Evolutionary conservation across 2,888 invertebrate genomes (phyloP).

Genomic region (Andrena trimmerana): DNA sequence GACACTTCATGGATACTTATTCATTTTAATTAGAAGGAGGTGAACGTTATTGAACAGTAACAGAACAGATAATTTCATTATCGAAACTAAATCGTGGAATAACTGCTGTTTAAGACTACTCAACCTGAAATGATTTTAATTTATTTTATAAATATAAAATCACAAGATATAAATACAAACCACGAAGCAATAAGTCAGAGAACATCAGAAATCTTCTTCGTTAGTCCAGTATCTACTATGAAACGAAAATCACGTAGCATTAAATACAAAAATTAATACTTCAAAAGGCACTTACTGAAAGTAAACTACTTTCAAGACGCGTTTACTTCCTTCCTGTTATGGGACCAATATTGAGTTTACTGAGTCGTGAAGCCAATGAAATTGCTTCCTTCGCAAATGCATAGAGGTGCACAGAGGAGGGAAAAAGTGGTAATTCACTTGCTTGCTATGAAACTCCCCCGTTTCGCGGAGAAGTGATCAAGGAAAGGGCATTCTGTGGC

Average conservation of each 20-base stretch:
- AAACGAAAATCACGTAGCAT: too few species aligned
- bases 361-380: not conserved
- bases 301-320: not conserved
- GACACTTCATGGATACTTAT: not conserved
- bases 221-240: too few species aligned
- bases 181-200: too few species aligned
- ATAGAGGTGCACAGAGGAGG: not conserved
- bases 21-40: not conserved
- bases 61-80: too few species aligned
- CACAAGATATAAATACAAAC: too few species aligned
- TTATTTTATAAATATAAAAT: too few species aligned
- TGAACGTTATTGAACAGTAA: too few species aligned
- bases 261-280: too few species aligned
- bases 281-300: not conserved
- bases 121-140: too few species aligned
- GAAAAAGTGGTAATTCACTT: slow-evolving; percentile 2
- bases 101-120: too few species aligned
- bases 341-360: not conserved
- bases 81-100: too few species aligned
- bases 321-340: not conserved
- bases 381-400: not conserved
- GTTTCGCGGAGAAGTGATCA: not conserved
- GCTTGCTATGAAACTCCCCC: not conserved
- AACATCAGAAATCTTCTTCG: too few species aligned
- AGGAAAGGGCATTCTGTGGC: slow-evolving; percentile 7